Percentiles rank a stretch among this genome's conserved stretches.
Conservation (phyloP, 2,113 vertebrate species). For the Salvelinus fontinalis region DNA sequence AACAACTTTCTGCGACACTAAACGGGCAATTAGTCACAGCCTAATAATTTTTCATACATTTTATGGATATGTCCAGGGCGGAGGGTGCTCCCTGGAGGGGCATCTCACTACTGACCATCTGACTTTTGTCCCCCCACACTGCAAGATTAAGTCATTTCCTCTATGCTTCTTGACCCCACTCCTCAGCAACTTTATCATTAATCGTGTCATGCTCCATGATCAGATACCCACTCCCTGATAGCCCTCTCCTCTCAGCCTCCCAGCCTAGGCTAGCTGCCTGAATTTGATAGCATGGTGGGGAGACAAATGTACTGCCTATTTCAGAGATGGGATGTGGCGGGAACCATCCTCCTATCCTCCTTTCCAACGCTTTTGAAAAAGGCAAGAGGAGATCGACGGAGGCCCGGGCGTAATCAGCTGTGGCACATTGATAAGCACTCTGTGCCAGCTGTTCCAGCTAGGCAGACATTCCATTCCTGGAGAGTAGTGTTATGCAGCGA, state of each 20-base stretch:
- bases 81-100: slow-evolving; percentile 55
- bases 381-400: slow-evolving; percentile 18
- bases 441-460: slow-evolving; percentile 51
- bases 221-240: slow-evolving; percentile 23
- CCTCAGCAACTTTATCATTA: slow-evolving; percentile 46
- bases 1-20: slow-evolving; percentile 78
- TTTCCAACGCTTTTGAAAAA: slow-evolving; percentile 26
- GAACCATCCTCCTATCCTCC: slow-evolving; percentile 22
- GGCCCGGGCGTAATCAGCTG: slow-evolving; percentile 32
- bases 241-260: slow-evolving; percentile 15
- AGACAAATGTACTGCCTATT: slow-evolving; percentile 13
- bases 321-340: slow-evolving; percentile 20
- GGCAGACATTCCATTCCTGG: slow-evolving; percentile 38
- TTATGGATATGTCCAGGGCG: slow-evolving; percentile 67
- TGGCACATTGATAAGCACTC: slow-evolving; percentile 40
- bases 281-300: slow-evolving; percentile 15
- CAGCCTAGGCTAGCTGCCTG: slow-evolving; percentile 21
- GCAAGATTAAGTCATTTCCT: slow-evolving; percentile 43
- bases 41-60: slow-evolving; percentile 78
- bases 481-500: slow-evolving; percentile 28
- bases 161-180: slow-evolving; percentile 2
- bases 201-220: slow-evolving; percentile 26
- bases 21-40: slow-evolving; percentile 79
- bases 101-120: slow-evolving; percentile 43
- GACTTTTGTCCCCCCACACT: slow-evolving; percentile 15